Conservation (phyloP, 2,888 invertebrate genomes). For the Homarus gammarus region DNA sequence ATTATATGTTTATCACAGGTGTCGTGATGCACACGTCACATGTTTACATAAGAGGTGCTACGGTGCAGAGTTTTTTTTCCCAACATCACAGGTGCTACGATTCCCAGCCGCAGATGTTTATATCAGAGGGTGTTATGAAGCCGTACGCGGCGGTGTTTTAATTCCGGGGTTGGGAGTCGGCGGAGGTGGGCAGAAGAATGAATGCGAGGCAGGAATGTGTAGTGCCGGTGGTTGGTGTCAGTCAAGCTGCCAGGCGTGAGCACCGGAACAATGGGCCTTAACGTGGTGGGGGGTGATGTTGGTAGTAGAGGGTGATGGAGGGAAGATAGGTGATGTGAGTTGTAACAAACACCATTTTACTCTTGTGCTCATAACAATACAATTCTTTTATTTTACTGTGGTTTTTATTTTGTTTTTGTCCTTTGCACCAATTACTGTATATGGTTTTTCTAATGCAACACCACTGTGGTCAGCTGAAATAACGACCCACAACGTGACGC, state of each 20-base stretch:
- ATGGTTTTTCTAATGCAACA: too few relatives aligned
- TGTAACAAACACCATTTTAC: too few relatives aligned
- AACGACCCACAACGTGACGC: too few relatives aligned
- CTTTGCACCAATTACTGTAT: too few relatives aligned
- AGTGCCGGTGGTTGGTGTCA: constrained; percentile 23
- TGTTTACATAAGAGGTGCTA: too few relatives aligned
- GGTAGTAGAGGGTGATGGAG: background rate
- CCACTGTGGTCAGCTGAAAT: too few relatives aligned
- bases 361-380: too few relatives aligned
- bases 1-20: too few relatives aligned
- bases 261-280: constrained; percentile 25
- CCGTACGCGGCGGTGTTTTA: background rate
- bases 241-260: constrained; percentile 28
- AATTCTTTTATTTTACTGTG: too few relatives aligned
- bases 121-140: background rate
- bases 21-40: too few relatives aligned
- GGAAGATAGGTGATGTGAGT: background rate
- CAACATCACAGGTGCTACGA: background rate
- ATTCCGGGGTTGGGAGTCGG: background rate
- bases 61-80: too few relatives aligned
- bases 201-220: constrained; percentile 22
- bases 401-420: too few relatives aligned
- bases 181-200: background rate
- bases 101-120: background rate
- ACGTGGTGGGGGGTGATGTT: constrained; percentile 5